Base-by-base conservation (phyloP, 1,140 invertebrate genomes). In the Aphis gossypii region DNA sequence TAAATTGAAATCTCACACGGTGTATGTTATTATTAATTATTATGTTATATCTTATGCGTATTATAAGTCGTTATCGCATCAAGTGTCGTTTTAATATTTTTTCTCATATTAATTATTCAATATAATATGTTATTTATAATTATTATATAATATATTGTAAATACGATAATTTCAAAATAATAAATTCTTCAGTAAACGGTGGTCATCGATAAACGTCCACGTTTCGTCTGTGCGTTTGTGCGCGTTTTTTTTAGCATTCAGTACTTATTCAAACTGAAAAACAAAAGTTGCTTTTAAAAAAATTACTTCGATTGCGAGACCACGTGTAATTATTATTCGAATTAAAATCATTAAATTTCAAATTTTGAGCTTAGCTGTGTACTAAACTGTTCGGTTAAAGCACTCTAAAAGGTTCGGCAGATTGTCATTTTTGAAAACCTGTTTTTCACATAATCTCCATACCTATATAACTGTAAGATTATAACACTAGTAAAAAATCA, bases 381-480 rank as follows among this genome's bases (percentile, higher is more conserved):
- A 86, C 30, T 48, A 86, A 46, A 0, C 14, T 46, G 1, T 51
- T 4, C 5, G 46, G 44, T 88, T 51, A 51, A 51, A 21, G 46
- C 46, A 35, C 46, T 48, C 5, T 9, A 82, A 46, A 30, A 35
- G 44, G 44, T 82, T 82, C 60, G 41, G 30, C 9, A 25, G 44
- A 92, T 92, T 82, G 56, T 46, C 20, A 23, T 92, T 92, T 92
- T 92, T 44, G 88, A 20, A 82, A 92, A 92, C 90, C 90, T 76
- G 60, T 92, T 92, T 76, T 76, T 25, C 46, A 82, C 90, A 48
- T 76, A 82, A 91, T 92, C 60, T 90, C 76, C 68, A 86, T 44
- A 41, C 9, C 38, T 68, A n/a, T n/a, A 14, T 51, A 14, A 76
- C 60, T n/a, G 89, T 90, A 23, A 90, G 25, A 68, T 76, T 90